Evolutionary conservation across 2,888 invertebrate genomes (phyloP).

Genomic region (Chouioia cunea): DNA sequence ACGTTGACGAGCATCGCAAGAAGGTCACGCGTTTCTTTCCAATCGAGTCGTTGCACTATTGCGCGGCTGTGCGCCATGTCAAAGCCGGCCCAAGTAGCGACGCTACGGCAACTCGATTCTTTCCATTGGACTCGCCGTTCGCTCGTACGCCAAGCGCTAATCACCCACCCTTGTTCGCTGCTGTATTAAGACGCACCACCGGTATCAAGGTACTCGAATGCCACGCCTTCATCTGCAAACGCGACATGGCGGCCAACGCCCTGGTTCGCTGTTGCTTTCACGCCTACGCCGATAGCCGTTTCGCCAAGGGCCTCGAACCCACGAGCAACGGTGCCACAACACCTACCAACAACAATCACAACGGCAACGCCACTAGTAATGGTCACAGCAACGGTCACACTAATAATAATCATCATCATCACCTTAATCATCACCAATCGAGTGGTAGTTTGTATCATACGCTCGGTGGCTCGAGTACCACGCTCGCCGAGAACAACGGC

Average conservation of each 20-base stretch:
- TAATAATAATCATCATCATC: constrained; percentile 24
- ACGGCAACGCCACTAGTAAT: constrained; percentile 71
- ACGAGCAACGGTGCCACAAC: constrained; percentile 56
- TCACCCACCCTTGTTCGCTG: constrained; percentile 97
- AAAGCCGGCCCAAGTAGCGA: constrained; percentile 68
- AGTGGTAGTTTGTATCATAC: constrained; percentile 65
- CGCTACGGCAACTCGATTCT: constrained; percentile 85
- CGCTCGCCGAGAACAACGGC: constrained; percentile 57
- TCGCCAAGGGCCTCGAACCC: constrained; percentile 77
- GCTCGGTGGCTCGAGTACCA: constrained; percentile 66
- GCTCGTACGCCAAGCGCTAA: constrained; percentile 91
- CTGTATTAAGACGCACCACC: constrained; percentile 93
- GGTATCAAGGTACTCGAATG: constrained; percentile 99
- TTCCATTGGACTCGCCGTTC: constrained; percentile 96
- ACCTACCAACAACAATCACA: constrained; percentile 65
- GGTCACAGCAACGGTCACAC: constrained; percentile 56
- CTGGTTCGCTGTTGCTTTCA: constrained; percentile 97
- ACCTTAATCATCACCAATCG: no score
- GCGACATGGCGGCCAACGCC: constrained; percentile 97
- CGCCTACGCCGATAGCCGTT: constrained; percentile 96
- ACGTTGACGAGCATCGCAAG: constrained; percentile 95
- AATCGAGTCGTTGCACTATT: constrained; percentile 94
- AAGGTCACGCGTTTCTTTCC: constrained; percentile 96
- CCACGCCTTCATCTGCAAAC: constrained; percentile 97
- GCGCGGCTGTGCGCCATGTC: constrained; percentile 93